A percentile compares a stretch with the other conserved stretches of the same genome.
phyloP scores from a whole-genome alignment of 2,113 vertebrate genomes.

The Microcebus lehilahytsara region DNA sequence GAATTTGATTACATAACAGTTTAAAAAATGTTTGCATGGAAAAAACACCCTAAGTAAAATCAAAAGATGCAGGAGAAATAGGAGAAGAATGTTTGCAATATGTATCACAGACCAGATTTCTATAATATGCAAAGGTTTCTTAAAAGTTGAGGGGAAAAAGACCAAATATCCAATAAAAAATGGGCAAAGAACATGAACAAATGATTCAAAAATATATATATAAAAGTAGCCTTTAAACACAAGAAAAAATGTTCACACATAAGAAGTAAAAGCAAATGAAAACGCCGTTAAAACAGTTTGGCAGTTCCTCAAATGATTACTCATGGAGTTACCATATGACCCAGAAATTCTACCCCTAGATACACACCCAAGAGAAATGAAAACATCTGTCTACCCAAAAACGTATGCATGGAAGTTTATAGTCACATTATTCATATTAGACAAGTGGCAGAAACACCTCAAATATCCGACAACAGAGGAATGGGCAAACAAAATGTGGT shows the following conservation, averaged over 20 bases:
- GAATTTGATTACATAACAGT: not conserved
- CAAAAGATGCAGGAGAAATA: not conserved
- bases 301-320: not conserved
- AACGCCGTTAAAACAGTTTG: not conserved
- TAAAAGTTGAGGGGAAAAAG: not conserved
- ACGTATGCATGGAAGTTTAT: not conserved
- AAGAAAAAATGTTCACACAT: not conserved
- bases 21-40: not conserved
- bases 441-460: not conserved
- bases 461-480: not conserved
- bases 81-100: conserved; percentile 9
- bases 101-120: not conserved
- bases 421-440: not conserved
- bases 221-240: not conserved
- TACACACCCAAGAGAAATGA: not conserved
- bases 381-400: not conserved
- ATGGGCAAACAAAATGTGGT: not conserved
- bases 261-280: conserved; percentile 35
- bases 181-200: not conserved
- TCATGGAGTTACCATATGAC: not conserved
- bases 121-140: not conserved
- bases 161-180: not conserved
- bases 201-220: not conserved
- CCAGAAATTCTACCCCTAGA: not conserved
- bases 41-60: conserved; percentile 4